Percentiles rank a stretch among this genome's conserved stretches.
Evolutionary conservation across 2,113 vertebrate species (phyloP).

Genomic region (Chaetodon auriga): DNA sequence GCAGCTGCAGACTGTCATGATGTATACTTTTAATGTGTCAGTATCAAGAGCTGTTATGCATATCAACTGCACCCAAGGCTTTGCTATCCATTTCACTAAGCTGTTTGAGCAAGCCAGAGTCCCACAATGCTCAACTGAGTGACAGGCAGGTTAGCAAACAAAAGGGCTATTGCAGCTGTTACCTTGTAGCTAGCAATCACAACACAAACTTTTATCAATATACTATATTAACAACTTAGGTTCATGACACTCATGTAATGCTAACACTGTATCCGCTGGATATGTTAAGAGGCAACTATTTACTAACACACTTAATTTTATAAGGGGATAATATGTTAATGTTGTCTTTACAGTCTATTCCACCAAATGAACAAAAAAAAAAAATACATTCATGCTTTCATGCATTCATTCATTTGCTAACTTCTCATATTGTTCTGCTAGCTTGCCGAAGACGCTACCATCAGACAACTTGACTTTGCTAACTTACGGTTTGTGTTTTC

Average conservation of each 20-base stretch:
- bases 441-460: too few relatives aligned
- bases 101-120: too few relatives aligned
- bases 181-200: too few relatives aligned
- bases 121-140: too few relatives aligned
- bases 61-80: constrained; percentile 35
- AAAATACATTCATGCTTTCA: neutral
- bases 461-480: too few relatives aligned
- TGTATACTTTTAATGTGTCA: constrained; percentile 28
- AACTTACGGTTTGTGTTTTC: neutral
- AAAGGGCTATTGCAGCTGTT: too few relatives aligned
- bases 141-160: too few relatives aligned
- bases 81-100: neutral
- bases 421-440: neutral
- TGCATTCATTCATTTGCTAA: neutral
- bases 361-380: neutral
- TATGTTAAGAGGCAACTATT: neutral
- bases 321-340: neutral
- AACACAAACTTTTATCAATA: neutral
- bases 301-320: neutral
- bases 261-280: neutral
- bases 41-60: neutral
- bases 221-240: neutral
- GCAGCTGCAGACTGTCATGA: constrained; percentile 39
- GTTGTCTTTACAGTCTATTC: neutral
- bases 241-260: neutral